Base-by-base conservation (phyloP, 2,797 vertebrate species). In the Parauchenoglanis punctatus region DNA sequence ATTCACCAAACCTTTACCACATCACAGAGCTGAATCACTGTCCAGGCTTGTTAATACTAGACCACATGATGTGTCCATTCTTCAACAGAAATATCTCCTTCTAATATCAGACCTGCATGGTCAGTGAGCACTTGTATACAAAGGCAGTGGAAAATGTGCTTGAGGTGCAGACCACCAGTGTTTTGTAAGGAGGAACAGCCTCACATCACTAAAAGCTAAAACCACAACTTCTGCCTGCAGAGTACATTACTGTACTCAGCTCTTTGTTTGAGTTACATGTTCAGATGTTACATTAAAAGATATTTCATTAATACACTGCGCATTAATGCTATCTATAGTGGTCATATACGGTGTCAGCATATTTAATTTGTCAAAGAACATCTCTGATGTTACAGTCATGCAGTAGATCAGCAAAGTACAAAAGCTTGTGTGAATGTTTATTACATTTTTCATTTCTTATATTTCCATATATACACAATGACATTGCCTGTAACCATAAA, bases 211-310 rank as follows among this genome's bases (percentile, higher is more conserved):
- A 28, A 56, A 85, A 68, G 13, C 35, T 67, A 59, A 75, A 84
- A 88, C 89, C 83, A 87, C 73, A 88, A 76, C 88, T 89, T 89
- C 87, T 83, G 58, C 65, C 44, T 31, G 76, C 23, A 59, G 13
- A 46, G 11, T 28, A 76, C 61, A 59, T 65, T 28, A 83, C 23
- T 25, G 11, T 18, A 40, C 3, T 31, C 20, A 82, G 52, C 44
- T 20, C 4, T 73, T n/a, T 11, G 17, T 70, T 17, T 73, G 46
- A 59, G 20, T 49, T 1, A 72, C 56, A 81, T 31, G n/a, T 40
- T 80, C 11, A 80, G 31, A 46, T 65, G 40, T 49, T 25, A 40
- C 35, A 44, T 61, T 80, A 44, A 61, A 44, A 15, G 15, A 65
- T 65, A 65, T 81, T 49, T 44, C 28, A n/a, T 81, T 17, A 35